Base-by-base conservation (phyloP, 2,797 vertebrate genomes). In the Jordanella pulchra region DNA sequence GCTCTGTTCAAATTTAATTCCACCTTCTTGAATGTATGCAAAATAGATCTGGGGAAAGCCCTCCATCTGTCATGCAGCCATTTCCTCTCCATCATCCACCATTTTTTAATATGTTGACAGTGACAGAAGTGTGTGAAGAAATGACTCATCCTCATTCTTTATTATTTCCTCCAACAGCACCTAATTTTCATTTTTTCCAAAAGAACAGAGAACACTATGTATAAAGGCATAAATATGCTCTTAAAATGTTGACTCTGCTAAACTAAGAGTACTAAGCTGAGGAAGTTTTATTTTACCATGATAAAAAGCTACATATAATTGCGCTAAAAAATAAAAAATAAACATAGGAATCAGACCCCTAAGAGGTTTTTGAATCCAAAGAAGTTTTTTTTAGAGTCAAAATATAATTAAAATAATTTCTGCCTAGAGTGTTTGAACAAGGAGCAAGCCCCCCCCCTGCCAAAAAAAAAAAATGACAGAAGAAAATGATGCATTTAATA, bases 1-100 rank as follows among this genome's bases (percentile, higher is more conserved):
- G 73, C 58, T 58, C 72, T 58, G 82, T 77, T 86, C 67, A 85
- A 78, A 79, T 77, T 73, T 78, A 84, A 82, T 80, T 81, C 64
- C 50, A 66, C 28, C 30, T 77, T 74, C 63, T 44, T 76, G 48
- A 78, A 58, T 83, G 75, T 84, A 77, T 79, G 45, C 25, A 77
- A 84, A 83, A 65, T 66, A 76, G 66, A 75, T 82, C 80, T 67
- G 66, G 28, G 66, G 76, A 72, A 71, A 64, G 47, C 53, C 53
- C 53, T 30, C 17, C 9, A 71, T 10, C 30, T 35, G 32, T 72
- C 27, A 42, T 30, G 61, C 45, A 32, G 7, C 65, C 28, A 56
- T 21, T 18, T 45, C 66, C 60, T 63, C 67, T 65, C 39, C 11
- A n/a, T 68, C 30, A 47, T 35, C 32, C 32, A 60, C 32, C 27